Evolutionary conservation across 37 sponge, comb jelly and placozoan genomes (phyloP).

Genomic region (Ianthella basta): DNA sequence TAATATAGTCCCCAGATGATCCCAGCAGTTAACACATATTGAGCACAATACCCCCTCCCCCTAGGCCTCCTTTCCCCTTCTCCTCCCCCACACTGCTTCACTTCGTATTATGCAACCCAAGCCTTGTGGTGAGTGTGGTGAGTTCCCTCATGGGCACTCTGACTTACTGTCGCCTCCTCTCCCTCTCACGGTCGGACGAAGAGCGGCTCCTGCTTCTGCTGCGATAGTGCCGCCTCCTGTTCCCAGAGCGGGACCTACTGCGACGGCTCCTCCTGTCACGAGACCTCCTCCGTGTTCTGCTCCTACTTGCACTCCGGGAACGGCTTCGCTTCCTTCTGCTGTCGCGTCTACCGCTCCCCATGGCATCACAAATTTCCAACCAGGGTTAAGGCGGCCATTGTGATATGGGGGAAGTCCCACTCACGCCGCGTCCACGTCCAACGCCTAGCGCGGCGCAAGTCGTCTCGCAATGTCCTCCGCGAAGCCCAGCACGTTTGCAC

Average conservation of each 20-base stretch:
- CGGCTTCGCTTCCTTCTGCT: slow-evolving; percentile 1
- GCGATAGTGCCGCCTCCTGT: background rate
- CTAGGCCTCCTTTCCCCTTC: too few species aligned
- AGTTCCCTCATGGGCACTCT: too few species aligned
- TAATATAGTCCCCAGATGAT: too few species aligned
- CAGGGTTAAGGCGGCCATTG: background rate
- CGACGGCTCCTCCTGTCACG: background rate
- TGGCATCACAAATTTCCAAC: background rate
- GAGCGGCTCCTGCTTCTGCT: background rate
- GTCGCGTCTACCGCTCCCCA: background rate
- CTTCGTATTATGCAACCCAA: too few species aligned
- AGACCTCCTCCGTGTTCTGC: background rate
- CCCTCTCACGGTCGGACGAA: background rate
- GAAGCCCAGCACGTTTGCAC: background rate
- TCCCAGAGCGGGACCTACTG: background rate
- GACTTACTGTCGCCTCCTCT: slow-evolving; percentile 4
- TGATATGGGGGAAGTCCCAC: background rate
- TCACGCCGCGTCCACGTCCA: background rate
- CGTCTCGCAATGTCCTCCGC: too few species aligned
- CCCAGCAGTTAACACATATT: too few species aligned
- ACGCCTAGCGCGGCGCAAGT: background rate
- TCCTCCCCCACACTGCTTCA: too few species aligned
- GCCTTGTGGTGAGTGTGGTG: too few species aligned
- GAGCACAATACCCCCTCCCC: too few species aligned
- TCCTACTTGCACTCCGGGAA: background rate